Conservation (phyloP, 2,888 invertebrate species). For the Heliconius erato region DNA sequence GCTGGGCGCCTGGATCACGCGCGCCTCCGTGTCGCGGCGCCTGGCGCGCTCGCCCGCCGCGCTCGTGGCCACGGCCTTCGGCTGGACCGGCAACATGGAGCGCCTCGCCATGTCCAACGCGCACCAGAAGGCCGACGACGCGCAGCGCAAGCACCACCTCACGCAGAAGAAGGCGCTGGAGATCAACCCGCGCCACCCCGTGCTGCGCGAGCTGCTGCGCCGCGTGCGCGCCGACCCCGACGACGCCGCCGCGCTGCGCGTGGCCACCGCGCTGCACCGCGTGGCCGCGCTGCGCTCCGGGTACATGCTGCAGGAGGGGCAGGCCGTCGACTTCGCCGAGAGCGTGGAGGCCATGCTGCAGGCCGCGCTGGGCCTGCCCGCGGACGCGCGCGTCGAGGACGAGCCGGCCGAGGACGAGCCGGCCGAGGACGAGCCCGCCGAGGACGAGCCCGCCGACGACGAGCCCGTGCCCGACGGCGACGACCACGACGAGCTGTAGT, state of each 20-base stretch:
- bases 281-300: slow-evolving; percentile 96
- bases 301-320: slow-evolving; percentile 90
- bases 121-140: slow-evolving; percentile 97
- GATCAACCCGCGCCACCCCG: slow-evolving; percentile 98
- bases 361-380: slow-evolving; percentile 90
- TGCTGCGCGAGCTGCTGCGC: slow-evolving; percentile 94
- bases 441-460: slow-evolving; percentile 43
- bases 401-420: slow-evolving; percentile 47
- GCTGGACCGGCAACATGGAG: slow-evolving; percentile 99
- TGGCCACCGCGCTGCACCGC: slow-evolving; percentile 95
- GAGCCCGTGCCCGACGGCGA: slow-evolving; percentile 53
- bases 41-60: slow-evolving; percentile 97
- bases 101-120: slow-evolving; percentile 97
- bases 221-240: slow-evolving; percentile 92
- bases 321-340: slow-evolving; percentile 92
- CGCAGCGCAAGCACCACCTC: slow-evolving; percentile 94
- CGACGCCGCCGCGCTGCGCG: slow-evolving; percentile 92
- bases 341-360: slow-evolving; percentile 96
- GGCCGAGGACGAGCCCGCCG: slow-evolving; percentile 44
- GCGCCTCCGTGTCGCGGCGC: slow-evolving; percentile 94
- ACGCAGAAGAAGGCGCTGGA: slow-evolving; percentile 98
- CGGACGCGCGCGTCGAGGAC: slow-evolving; percentile 56
- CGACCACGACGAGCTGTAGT: slow-evolving; percentile 71
- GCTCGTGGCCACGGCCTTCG: slow-evolving; percentile 97
- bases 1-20: slow-evolving; percentile 91